Evolutionary conservation across 2,113 vertebrate species (phyloP), one percentile per base, ranked within the genome.

Genomic region (Anser cygnoides): DNA sequence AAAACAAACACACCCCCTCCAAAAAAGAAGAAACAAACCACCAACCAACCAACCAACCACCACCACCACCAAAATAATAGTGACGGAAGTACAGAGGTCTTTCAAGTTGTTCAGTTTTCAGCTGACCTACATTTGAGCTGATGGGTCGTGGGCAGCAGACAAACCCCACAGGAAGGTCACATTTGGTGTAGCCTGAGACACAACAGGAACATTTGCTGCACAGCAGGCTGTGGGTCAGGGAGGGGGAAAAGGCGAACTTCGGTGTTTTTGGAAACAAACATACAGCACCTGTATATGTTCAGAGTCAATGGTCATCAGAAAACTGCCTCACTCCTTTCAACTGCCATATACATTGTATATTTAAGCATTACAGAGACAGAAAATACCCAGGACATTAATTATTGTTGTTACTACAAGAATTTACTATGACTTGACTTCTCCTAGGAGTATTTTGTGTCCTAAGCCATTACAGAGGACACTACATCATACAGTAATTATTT

Each of bases 41-140:
- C 43, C 43, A 44, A 18, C 43, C 7, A 43, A 43, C 41, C 41
- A 44, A 18, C 43, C 43, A 18, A 17, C 43, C 3, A 44, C 16
- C 43, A 44, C 43, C 43, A 18, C 43, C 43, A 18, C 43, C 79
- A 55, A 35, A 26, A 49, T 59, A 80, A 55, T 4, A 52, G 29
- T 26, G 7, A 80, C 52, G 72, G 26, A 89, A 84, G 39, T 46
- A 82, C 33, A 75, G 44, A 6, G 89, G 62, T 86, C 77, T 96
- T 97, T 75, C 70, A 88, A 93, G 95, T 79, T 88, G 68, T 85
- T 74, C 37, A 44, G 67, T 31, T 95, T 93, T 90, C 75, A 93
- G 86, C 8, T 93, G 78, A 97, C 91, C 92, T 95, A 84, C 55
- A 95, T 96, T 87, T 9, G 6, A 93, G 33, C 80, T 92, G 49